phyloP scores from a whole-genome alignment of 2,888 invertebrate species.

The Byasa hedistus region DNA sequence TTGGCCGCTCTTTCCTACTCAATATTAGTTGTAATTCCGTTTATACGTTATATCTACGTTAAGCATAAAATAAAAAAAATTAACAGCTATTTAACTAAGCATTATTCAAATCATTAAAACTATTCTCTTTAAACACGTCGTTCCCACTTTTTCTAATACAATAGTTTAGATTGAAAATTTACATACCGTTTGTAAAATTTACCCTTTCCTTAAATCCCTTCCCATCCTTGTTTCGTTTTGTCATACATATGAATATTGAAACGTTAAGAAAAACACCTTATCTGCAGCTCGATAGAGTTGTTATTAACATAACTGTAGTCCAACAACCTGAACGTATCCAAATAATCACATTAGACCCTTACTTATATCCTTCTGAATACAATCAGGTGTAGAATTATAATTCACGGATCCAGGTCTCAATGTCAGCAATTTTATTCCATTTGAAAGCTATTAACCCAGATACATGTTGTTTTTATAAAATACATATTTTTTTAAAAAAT shows the following conservation, averaged over 20 bases:
- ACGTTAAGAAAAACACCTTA: slow-evolving; percentile 4
- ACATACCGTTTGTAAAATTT: neutral
- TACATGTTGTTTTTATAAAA: neutral
- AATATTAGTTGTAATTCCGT: neutral
- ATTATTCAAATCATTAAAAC: too few relatives aligned
- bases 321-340: neutral
- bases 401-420: neutral
- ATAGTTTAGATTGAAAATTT: neutral
- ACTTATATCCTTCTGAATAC: slow-evolving; percentile 1
- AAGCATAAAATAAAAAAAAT: neutral
- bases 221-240: slow-evolving; percentile 5
- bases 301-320: neutral
- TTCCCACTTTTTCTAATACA: neutral
- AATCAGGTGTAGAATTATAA: slow-evolving; percentile 3
- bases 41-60: neutral
- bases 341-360: slow-evolving; percentile 10
- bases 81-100: too few relatives aligned
- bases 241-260: slow-evolving; percentile 3
- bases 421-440: neutral
- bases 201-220: neutral
- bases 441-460: neutral
- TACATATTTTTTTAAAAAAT: neutral
- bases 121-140: too few relatives aligned
- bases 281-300: neutral
- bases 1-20: neutral